phyloP scores from a whole-genome alignment of 1,140 invertebrate species.

The Goniozus legneri region DNA sequence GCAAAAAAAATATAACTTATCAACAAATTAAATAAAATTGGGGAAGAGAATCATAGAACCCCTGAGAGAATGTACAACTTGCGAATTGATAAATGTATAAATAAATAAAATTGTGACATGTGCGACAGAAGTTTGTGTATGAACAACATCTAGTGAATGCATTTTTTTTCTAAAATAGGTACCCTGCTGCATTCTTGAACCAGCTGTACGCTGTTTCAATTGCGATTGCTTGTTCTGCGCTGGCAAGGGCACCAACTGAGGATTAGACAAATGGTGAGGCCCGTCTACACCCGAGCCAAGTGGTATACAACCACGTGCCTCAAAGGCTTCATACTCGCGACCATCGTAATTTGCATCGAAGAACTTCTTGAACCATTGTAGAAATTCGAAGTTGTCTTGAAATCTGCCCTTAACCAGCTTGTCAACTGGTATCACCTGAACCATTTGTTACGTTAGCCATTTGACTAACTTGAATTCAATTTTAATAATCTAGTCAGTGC shows the following conservation, averaged over 20 bases:
- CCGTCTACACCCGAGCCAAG: conserved; percentile 61
- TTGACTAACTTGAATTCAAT: no score
- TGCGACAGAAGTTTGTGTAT: not conserved
- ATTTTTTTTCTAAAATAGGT: no score
- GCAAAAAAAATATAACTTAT: conserved; percentile 18
- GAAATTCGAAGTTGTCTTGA: conserved; percentile 99
- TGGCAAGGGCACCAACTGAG: conserved; percentile 49
- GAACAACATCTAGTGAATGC: no score
- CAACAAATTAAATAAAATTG: conserved; percentile 19
- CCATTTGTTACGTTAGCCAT: no score
- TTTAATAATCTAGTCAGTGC: no score
- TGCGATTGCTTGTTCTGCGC: conserved; percentile 48
- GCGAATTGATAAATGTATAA: not conserved
- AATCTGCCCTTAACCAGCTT: conserved; percentile 96
- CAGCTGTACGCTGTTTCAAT: conserved; percentile 46
- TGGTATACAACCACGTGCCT: conserved; percentile 74
- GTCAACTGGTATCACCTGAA: conserved; percentile 94
- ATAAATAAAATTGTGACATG: not conserved
- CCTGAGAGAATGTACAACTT: not conserved
- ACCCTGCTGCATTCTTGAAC: conserved; percentile 47
- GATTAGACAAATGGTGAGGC: conserved; percentile 49
- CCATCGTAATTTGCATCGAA: conserved; percentile 99
- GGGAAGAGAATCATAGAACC: no score
- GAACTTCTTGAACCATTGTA: conserved; percentile 99
- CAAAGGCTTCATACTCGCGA: conserved; percentile 87